Evolutionary conservation across 2,797 vertebrate species (phyloP).

Genomic region (Trichosurus vulpecula): DNA sequence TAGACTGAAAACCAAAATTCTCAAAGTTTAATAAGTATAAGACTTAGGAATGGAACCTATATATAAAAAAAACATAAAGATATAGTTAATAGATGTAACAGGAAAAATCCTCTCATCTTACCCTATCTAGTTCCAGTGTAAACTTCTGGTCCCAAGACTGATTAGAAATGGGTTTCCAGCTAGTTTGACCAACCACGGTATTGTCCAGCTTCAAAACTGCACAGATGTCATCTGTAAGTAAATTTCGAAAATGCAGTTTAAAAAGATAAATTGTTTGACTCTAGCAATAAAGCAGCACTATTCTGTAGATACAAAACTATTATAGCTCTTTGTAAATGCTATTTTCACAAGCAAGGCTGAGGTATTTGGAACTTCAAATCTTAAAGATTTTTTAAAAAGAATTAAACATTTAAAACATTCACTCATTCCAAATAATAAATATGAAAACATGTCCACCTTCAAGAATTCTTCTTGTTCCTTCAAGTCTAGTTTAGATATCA

Average conservation of each 20-base stretch:
- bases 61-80: constrained; percentile 55
- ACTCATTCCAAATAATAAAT: neutral
- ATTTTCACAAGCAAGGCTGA: constrained; percentile 28
- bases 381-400: constrained; percentile 1
- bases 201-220: constrained; percentile 94
- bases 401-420: neutral
- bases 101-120: constrained; percentile 79
- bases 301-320: constrained; percentile 32
- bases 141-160: constrained; percentile 95
- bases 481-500: neutral
- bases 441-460: neutral
- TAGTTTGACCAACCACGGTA: constrained; percentile 92
- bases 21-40: constrained; percentile 24
- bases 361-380: constrained; percentile 19
- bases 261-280: constrained; percentile 79
- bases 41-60: constrained; percentile 61
- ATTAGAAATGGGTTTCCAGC: constrained; percentile 93
- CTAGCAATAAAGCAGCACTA: constrained; percentile 74
- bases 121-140: constrained; percentile 93
- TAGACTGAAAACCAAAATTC: constrained; percentile 53
- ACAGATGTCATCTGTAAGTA: constrained; percentile 91
- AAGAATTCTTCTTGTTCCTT: neutral
- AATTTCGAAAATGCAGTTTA: constrained; percentile 83
- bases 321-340: constrained; percentile 36
- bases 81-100: constrained; percentile 46